Base-by-base conservation (phyloP, 1,140 invertebrate genomes). In the Zophobas morio region DNA sequence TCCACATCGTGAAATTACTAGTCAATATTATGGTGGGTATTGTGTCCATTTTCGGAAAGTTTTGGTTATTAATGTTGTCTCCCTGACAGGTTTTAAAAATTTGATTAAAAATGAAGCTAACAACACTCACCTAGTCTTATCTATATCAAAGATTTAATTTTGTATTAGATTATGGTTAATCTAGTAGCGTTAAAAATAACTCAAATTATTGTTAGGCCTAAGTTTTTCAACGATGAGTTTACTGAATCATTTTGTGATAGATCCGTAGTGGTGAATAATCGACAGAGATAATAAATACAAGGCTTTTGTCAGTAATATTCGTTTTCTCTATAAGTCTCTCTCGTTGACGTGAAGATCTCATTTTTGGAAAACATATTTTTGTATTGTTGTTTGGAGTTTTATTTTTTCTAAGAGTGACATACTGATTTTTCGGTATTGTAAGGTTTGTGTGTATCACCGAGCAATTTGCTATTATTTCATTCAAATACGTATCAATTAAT, bases 21-120 rank as follows among this genome's bases (percentile, higher is more conserved):
- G 84, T 84, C 84, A 84, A 84, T 84, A 82, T 79, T 81, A 82
- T 70, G 82, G 83, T 83, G 77, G 81, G 75, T 57, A 70, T 46
- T 72, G 36, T 34, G n/a, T 66, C 42, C 5, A 33, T 51, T 40
- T 40, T 63, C 20, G 6, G 40, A 6, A n/a, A 46, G 54, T 49
- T 70, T 71, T 73, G 1, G 32, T 70, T 42, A 54, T 63, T 60
- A 70, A 51, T 40, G 54, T 39, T 66, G 70, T 70, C 70, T 79
- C 66, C 71, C 75, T 82, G 77, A 51, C 56, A 78, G 79, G 78
- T 78, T 81, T 78, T 76, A 57, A 72, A 81, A 74, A 32, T 73
- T 56, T 5, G 20, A n/a, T 51, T 32, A 74, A 74, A 72, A 46
- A 33, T 77, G 70, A 71, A 72, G 78, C 76, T 81, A 82, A 82